phyloP scores from a whole-genome alignment of 1,140 invertebrate species.

The Eueides isabella region DNA sequence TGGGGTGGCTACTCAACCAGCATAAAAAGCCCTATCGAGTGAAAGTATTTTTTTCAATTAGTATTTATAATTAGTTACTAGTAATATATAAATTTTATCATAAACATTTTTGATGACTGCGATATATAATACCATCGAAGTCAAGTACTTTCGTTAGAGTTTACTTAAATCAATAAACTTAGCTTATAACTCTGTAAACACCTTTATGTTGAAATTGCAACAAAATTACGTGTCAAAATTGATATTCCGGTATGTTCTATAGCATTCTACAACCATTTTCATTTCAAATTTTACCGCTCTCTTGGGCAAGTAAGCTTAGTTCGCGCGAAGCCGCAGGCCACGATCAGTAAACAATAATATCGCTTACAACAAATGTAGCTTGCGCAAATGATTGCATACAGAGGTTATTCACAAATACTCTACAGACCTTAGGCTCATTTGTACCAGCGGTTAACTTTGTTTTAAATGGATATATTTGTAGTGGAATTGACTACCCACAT shows the following conservation, averaged over 20 bases:
- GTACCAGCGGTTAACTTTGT: background rate
- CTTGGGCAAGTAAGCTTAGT: slow-evolving; percentile 8
- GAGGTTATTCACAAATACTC: background rate
- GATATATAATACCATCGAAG: no score
- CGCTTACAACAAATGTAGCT: background rate
- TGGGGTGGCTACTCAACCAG: no score
- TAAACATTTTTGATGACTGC: no score
- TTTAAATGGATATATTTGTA: background rate
- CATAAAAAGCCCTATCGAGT: no score
- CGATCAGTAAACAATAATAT: slow-evolving; percentile 20
- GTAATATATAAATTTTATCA: no score
- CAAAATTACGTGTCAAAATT: slow-evolving; percentile 6
- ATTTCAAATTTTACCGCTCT: background rate
- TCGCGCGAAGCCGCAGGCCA: slow-evolving; percentile 1
- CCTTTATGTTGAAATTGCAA: background rate
- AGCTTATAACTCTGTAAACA: background rate
- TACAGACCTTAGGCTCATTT: background rate
- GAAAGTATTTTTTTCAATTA: no score
- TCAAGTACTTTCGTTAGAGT: background rate
- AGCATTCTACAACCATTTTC: background rate
- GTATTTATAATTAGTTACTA: no score
- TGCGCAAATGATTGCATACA: slow-evolving; percentile 16
- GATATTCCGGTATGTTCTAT: background rate
- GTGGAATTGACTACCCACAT: no score
- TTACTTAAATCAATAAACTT: background rate